Conservation (phyloP, 2,888 invertebrate genomes). For the Himalopsyche japonica region DNA sequence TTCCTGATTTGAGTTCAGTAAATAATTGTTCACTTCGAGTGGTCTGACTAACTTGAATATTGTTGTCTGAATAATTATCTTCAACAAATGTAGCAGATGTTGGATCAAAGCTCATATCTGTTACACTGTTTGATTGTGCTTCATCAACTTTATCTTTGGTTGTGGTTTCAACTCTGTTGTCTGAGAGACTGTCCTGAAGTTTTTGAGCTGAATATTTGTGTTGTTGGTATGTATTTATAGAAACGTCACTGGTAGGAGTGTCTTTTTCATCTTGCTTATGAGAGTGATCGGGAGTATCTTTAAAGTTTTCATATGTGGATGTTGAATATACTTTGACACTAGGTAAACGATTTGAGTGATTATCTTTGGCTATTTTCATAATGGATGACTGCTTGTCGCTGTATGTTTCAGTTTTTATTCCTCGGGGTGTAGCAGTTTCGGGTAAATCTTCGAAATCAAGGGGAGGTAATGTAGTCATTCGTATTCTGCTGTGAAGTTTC, state of each 20-base stretch:
- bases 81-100: conserved; percentile 19
- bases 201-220: conserved; percentile 34
- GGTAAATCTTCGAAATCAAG: conserved; percentile 43
- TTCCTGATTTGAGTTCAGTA: conserved; percentile 29
- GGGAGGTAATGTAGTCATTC: conserved; percentile 45
- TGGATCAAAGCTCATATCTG: conserved; percentile 15
- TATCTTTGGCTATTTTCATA: conserved; percentile 54
- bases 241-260: conserved; percentile 58
- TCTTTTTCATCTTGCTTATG: conserved; percentile 61
- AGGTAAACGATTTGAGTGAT: conserved; percentile 47
- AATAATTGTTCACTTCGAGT: conserved; percentile 28
- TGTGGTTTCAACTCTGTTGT: conserved; percentile 46
- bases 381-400: conserved; percentile 56
- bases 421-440: conserved; percentile 51
- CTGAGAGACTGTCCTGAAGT: conserved; percentile 43
- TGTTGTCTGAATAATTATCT: conserved; percentile 9
- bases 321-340: conserved; percentile 44
- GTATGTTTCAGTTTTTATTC: conserved; percentile 46
- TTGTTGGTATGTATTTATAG: conserved; percentile 47
- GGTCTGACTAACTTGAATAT: conserved; percentile 24
- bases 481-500: conserved; percentile 46
- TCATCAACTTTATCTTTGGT: conserved; percentile 48
- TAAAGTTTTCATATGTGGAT: conserved; percentile 46
- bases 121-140: neutral
- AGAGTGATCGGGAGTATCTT: conserved; percentile 53